Evolutionary conservation across 2,888 invertebrate species (phyloP).

Genomic region (Oasisia sp.): DNA sequence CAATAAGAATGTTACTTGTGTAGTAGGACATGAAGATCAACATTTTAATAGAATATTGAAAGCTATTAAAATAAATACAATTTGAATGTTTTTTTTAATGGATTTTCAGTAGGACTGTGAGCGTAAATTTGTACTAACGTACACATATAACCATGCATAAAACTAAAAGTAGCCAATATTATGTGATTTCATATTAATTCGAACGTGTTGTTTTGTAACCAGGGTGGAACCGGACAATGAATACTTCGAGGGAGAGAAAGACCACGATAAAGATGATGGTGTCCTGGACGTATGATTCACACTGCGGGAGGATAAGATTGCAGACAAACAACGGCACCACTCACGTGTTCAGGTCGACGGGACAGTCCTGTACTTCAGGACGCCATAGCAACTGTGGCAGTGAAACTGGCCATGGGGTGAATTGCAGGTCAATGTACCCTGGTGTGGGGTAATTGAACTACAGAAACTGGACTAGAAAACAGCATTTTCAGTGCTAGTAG

Average conservation of each 20-base stretch:
- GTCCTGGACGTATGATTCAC: slow-evolving; percentile 58
- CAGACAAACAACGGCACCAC: not conserved
- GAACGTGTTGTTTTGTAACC: slow-evolving; percentile 33
- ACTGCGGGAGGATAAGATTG: not conserved
- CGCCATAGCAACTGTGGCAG: not conserved
- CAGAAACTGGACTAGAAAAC: not conserved
- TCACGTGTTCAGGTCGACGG: not conserved
- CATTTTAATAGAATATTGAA: not conserved
- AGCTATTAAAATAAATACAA: not conserved
- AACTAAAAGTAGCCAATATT: not conserved
- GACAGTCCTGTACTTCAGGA: not conserved
- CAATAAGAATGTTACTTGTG: too few relatives aligned
- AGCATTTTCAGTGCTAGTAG: too few relatives aligned
- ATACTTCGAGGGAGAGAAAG: slow-evolving; percentile 65
- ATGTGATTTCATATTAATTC: not conserved
- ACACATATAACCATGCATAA: not conserved
- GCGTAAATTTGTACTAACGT: not conserved
- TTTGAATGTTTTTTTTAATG: not conserved
- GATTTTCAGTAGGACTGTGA: not conserved
- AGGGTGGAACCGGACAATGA: slow-evolving; percentile 63
- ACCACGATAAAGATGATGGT: slow-evolving; percentile 64
- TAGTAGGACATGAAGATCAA: not conserved
- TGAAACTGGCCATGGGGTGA: not conserved
- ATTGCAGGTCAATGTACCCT: not conserved
- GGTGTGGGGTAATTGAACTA: not conserved